Percentiles rank a stretch among this genome's conserved stretches.
phyloP scores from a whole-genome alignment of 2,888 invertebrate species.

The Aromia moschata region DNA sequence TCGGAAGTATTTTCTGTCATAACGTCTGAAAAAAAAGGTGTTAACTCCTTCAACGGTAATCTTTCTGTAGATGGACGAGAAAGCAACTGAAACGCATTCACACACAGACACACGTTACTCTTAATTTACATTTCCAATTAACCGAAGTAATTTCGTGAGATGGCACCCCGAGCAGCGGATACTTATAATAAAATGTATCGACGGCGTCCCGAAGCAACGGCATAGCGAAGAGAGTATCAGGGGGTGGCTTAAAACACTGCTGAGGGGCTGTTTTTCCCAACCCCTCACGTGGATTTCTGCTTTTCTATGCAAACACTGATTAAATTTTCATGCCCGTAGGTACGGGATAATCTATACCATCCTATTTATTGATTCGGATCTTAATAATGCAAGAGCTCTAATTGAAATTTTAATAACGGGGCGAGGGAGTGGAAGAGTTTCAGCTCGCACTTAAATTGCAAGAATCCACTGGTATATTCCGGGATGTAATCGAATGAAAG shows the following conservation, averaged over 20 bases:
- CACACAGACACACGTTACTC: no score
- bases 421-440: background rate
- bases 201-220: slow-evolving; percentile 22
- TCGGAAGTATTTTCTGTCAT: no score
- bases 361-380: slow-evolving; percentile 50
- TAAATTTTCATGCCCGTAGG: slow-evolving; percentile 57
- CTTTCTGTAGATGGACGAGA: no score
- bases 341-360: slow-evolving; percentile 53
- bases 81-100: no score
- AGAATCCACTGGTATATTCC: background rate
- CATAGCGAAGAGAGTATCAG: slow-evolving; percentile 26
- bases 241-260: slow-evolving; percentile 37
- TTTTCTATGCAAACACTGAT: slow-evolving; percentile 57
- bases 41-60: no score
- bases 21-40: no score
- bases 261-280: slow-evolving; percentile 51
- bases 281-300: slow-evolving; percentile 52
- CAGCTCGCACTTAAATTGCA: background rate
- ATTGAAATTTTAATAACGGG: slow-evolving; percentile 47
- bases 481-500: no score
- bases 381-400: slow-evolving; percentile 50
- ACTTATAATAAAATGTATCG: slow-evolving; percentile 32
- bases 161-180: slow-evolving; percentile 15
- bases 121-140: slow-evolving; percentile 31
- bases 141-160: slow-evolving; percentile 28